phyloP scores from a whole-genome alignment of 2,113 vertebrate species.

The Oryzias celebensis region DNA sequence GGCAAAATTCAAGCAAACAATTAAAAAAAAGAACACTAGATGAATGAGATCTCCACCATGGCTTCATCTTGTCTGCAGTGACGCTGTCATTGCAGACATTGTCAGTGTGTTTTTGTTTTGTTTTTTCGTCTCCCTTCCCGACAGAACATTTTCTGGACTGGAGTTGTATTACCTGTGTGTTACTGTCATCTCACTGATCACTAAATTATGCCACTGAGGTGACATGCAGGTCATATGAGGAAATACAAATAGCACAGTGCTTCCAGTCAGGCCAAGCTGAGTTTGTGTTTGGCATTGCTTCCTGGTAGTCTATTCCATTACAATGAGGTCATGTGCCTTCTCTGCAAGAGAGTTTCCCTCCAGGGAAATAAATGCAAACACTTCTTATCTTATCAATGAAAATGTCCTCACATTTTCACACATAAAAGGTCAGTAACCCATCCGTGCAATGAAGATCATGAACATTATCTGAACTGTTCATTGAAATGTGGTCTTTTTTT shows the following conservation, averaged over 20 bases:
- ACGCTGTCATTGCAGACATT: too few species aligned
- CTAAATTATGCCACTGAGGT: constrained; percentile 16
- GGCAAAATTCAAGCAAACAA: too few species aligned
- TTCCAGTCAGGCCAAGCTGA: constrained; percentile 53
- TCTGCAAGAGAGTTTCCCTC: neutral
- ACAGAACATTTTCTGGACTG: neutral
- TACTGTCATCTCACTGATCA: constrained; percentile 11
- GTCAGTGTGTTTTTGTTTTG: neutral
- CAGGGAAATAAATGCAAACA: constrained; percentile 7
- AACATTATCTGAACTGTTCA: too few species aligned
- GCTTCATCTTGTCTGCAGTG: too few species aligned
- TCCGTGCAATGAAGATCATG: too few species aligned
- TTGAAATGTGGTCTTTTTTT: too few species aligned
- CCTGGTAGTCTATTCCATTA: constrained; percentile 30
- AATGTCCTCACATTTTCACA: constrained; percentile 3
- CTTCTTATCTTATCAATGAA: constrained; percentile 1
- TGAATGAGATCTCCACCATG: too few species aligned
- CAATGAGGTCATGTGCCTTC: constrained; percentile 12
- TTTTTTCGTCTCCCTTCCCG: neutral
- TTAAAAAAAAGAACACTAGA: too few species aligned
- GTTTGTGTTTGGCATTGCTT: constrained; percentile 30
- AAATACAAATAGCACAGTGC: constrained; percentile 22
- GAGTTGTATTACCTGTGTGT: neutral
- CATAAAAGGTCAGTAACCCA: too few species aligned
- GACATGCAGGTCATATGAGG: constrained; percentile 30